These are phyloP conservation scores for Dioctria linearis DNA, from an alignment of 2,888 invertebrate species.

Conservation along the genomic window DNA sequence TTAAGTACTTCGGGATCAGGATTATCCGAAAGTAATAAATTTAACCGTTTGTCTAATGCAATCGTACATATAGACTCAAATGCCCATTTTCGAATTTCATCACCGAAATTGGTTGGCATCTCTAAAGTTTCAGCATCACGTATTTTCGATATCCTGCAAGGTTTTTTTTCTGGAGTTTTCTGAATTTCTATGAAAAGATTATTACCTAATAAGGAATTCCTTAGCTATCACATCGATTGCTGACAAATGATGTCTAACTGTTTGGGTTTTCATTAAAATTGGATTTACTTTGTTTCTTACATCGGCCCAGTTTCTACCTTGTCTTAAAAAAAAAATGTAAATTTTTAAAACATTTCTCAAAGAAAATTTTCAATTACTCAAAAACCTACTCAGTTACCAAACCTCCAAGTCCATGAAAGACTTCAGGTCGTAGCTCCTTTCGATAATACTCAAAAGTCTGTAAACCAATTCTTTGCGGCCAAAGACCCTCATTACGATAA, in stretches of 20 bases:
- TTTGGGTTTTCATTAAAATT: slow-evolving; percentile 66
- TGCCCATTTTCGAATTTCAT: slow-evolving; percentile 75
- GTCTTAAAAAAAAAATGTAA: slow-evolving; percentile 67
- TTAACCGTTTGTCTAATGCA: slow-evolving; percentile 68
- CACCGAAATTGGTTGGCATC: slow-evolving; percentile 69
- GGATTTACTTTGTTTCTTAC: slow-evolving; percentile 75
- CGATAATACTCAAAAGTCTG: slow-evolving; percentile 71
- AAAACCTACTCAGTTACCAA: slow-evolving; percentile 65
- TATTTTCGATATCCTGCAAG: slow-evolving; percentile 62
- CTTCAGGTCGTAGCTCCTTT: slow-evolving; percentile 66
- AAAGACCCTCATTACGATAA: slow-evolving; percentile 62
- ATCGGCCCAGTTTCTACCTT: slow-evolving; percentile 79
- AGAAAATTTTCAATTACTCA: slow-evolving; percentile 58
- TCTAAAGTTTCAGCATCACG: slow-evolving; percentile 61
- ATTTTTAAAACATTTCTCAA: background rate
- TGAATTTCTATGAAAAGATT: background rate
- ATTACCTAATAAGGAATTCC: slow-evolving; percentile 65
- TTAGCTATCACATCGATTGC: slow-evolving; percentile 64
- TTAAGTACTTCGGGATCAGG: slow-evolving; percentile 63
- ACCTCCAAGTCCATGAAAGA: slow-evolving; percentile 67
- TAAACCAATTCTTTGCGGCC: slow-evolving; percentile 71
- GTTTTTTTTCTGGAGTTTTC: background rate
- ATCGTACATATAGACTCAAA: slow-evolving; percentile 73
- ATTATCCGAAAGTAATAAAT: slow-evolving; percentile 60
- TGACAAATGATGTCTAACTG: slow-evolving; percentile 63